Evolutionary conservation across 2,113 vertebrate genomes (phyloP), one percentile per base, ranked within the genome.

Genomic region (Chiloscyllium plagiosum): DNA sequence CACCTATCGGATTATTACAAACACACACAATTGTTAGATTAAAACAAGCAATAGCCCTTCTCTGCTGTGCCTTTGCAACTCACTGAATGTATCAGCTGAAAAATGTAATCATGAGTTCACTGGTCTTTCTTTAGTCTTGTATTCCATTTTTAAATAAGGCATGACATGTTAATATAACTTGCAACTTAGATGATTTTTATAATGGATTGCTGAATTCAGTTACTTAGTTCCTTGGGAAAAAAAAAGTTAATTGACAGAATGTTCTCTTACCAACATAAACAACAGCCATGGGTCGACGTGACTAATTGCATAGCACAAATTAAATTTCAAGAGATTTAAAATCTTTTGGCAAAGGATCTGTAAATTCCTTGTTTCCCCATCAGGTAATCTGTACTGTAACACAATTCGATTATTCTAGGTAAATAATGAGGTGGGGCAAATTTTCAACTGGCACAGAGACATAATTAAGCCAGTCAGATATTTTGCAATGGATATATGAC

Each of bases 301-400:
- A 95, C 24, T 95, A 95, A 95, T 95, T 72, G 66, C 50, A 70
- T 72, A 68, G 89, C 33, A 93, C 89, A 93, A 93, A 93, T 93
- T 93, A n/a, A 66, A 66, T 95, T 95, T 72, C 47, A 72, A 70
- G 68, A 95, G 94, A 72, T 95, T 50, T 95, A 19, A 72, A 76
- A 70, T 50, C 94, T 95, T 68, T 72, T 95, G 94, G 94, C 94
- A 70, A 24, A 76, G 12, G 42, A 72, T 95, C 69, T 95, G 68
- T 95, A 72, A 72, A 95, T 72, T 95, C 68, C 69, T 50, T 52
- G 69, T 47, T 87, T 95, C 68, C 22, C 66, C 69, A 17, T 94
- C 93, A 94, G 93, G 12, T 70, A 33, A 72, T 50, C 68, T 76
- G 42, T 15, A 95, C 65, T 72, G 0, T 15, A 95, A 72, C 94